These are phyloP conservation scores for Pygoscelis adeliae DNA, from an alignment of 2,113 vertebrate genomes.

Conservation along the genomic window DNA sequence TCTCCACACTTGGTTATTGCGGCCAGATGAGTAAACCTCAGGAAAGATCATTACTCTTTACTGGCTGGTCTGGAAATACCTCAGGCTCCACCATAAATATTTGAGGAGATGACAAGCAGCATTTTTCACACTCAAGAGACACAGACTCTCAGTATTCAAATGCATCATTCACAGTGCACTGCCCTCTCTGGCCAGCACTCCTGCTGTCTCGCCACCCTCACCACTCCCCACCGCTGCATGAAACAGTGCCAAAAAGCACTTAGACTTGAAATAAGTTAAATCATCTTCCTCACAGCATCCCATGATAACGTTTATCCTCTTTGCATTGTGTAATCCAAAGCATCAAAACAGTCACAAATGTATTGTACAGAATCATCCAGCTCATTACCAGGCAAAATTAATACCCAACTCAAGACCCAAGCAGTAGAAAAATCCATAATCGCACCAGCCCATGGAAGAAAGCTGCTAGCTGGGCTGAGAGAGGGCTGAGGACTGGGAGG, in stretches of 20 bases:
- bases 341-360: neutral
- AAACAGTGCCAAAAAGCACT: neutral
- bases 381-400: neutral
- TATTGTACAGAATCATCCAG: neutral
- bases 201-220: neutral
- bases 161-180: neutral
- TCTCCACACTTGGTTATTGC: accelerated
- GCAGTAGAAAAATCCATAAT: neutral
- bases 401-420: neutral
- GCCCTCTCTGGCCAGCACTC: conserved; percentile 1
- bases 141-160: neutral
- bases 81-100: neutral
- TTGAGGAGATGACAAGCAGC: neutral
- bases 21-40: neutral
- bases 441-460: neutral
- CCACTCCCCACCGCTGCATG: accelerated
- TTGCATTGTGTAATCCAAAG: neutral
- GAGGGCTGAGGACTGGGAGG: neutral
- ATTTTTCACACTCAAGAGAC: neutral
- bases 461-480: neutral
- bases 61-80: neutral
- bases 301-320: conserved; percentile 12
- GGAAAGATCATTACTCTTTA: neutral
- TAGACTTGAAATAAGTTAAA: neutral
- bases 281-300: conserved; percentile 4